These are phyloP conservation scores for Chrysogorgia sp. DNA, from an alignment of 92 coral and sea anemone species.

Conservation along the genomic window DNA sequence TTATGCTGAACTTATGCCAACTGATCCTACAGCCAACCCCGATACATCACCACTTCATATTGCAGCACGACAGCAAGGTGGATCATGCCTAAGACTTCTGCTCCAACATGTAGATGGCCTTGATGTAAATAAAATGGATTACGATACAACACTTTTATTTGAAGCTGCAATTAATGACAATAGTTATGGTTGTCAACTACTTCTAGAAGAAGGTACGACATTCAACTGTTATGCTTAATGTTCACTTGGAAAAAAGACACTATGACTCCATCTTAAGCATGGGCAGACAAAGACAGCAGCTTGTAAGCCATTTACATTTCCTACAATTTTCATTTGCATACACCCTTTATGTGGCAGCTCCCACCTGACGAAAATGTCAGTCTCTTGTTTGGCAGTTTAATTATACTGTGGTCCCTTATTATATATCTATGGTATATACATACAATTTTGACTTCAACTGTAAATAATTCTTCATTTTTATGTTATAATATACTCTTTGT, in stretches of 20 bases:
- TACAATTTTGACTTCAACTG: no score
- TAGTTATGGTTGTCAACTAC: not conserved
- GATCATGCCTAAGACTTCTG: conserved; percentile 2
- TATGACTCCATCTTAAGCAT: no score
- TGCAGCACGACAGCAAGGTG: conserved; percentile 9
- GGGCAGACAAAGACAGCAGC: no score
- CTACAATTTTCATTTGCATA: no score
- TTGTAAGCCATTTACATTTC: no score
- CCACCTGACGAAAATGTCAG: no score
- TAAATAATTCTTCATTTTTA: no score
- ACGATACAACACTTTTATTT: conserved; percentile 3
- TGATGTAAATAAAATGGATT: conserved; percentile 1
- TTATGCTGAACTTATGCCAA: not conserved
- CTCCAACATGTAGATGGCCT: conserved; percentile 14
- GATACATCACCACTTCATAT: conserved; percentile 12
- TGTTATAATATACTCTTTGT: not conserved
- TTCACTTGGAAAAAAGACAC: no score
- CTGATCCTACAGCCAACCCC: not conserved
- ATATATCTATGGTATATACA: no score
- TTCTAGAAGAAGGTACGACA: conserved; percentile 15
- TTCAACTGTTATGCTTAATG: not conserved
- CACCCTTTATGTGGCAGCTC: no score
- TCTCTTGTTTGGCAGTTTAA: no score
- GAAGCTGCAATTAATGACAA: not conserved
- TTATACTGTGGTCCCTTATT: no score